Evolutionary conservation across 2,797 vertebrate genomes (phyloP).

Genomic region (Melanotaenia boesemani): DNA sequence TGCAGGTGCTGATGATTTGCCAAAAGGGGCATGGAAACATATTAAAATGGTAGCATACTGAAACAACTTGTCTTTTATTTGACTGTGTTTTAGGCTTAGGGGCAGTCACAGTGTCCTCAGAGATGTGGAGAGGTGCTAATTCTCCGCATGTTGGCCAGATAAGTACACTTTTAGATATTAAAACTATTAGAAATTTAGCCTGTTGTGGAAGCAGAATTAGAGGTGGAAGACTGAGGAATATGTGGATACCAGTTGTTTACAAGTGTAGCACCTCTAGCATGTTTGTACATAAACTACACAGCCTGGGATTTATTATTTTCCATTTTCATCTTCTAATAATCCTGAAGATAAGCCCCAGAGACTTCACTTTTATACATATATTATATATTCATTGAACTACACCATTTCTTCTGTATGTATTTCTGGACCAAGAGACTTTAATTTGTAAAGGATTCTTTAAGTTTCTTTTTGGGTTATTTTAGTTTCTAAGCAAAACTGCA

Average conservation of each 20-base stretch:
- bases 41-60: constrained; percentile 28
- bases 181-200: constrained; percentile 50
- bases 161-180: constrained; percentile 53
- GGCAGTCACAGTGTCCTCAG: constrained; percentile 42
- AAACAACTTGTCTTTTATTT: constrained; percentile 20
- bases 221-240: constrained; percentile 41
- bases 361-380: neutral
- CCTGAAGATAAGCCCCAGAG: constrained; percentile 8
- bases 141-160: constrained; percentile 59
- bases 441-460: neutral
- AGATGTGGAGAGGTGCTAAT: constrained; percentile 50
- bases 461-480: constrained; percentile 12
- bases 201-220: constrained; percentile 43
- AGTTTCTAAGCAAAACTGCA: constrained; percentile 1
- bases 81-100: constrained; percentile 49
- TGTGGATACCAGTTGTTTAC: constrained; percentile 25
- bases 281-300: constrained; percentile 6
- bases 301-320: constrained; percentile 1
- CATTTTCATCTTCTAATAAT: neutral
- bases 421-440: constrained; percentile 14
- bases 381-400: constrained; percentile 31
- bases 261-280: constrained; percentile 18
- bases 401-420: constrained; percentile 14
- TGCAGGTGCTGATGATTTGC: constrained; percentile 69
- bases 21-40: constrained; percentile 52